Base-by-base conservation (phyloP, 1,140 invertebrate species). In the Saccostrea glomerata region DNA sequence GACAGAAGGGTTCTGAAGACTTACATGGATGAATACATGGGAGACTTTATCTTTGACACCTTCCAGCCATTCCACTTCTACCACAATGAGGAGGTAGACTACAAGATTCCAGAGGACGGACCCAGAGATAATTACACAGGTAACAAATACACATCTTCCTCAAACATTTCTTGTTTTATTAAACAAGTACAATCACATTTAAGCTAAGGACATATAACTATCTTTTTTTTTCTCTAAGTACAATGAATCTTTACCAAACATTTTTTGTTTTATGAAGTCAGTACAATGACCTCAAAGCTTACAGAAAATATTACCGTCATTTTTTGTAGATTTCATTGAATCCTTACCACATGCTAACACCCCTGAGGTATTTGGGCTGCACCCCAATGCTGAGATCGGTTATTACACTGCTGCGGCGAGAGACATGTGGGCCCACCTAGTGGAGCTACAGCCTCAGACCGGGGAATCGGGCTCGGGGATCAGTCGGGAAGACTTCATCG, bases 1-100 rank as follows among this genome's bases (percentile, higher is more conserved):
- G 98, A 98, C 94, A 96, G 98, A 40, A 96, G 98, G 88, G 97
- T 98, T 7, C 97, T 98, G 1, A 96, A 96, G 87, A 97, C 97
- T 0, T 98, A 98, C 93, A 98, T 98, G 97, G 96, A 98, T 93
- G 98, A 98, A 94, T 99, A 98, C 93, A 97, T 98, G 96, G 98
- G 98, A 0, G 98, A 98, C 92, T 98, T 98, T 94, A 95, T 98
- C 30, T 98, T 98, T 92, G 97, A 98, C 93, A 96, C 96, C 23
- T 98, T 97, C 94, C 97, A 98, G 94, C 97, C 97, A 0, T 98
- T 98, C 95, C 97, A 98, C 94, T 98, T 98, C 95, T 98, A 97
- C 94, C 94, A 96, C 30, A 97, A 98, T 92, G 95, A 96, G 0
- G 93, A 95, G 17, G 97, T 97, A 0, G 97, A 98, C 93, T 98